Base-by-base conservation (phyloP, 2,797 vertebrate species). In the Momotus momota region DNA sequence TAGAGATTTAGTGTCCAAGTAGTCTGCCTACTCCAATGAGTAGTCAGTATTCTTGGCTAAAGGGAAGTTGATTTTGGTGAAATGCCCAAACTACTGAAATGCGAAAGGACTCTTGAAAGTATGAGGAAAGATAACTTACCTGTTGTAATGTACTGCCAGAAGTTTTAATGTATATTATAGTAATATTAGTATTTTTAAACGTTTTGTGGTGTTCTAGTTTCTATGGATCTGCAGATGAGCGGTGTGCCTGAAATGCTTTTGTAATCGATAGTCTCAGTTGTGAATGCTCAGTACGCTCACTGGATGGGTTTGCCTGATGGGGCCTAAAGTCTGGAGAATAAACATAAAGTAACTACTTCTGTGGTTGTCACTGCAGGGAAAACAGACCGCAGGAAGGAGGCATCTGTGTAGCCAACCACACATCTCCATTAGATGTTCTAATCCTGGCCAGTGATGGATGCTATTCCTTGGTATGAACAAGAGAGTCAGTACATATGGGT, bases 381-480 rank as follows among this genome's bases (percentile, higher is more conserved):
- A 88, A 97, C 58, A 95, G 87, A 75, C 96, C 90, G 0, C 85
- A 17, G 73, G 13, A 58, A 86, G 96, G 92, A 83, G 83, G 94
- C 51, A 97, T 97, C 66, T 96, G 95, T 54, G 96, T 97, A 55
- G 92, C 95, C 62, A 97, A 97, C 66, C 93, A 97, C 73, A 96
- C 96, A 0, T 81, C 95, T 79, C 96, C 95, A 13, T 2, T 97
- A 27, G 96, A 96, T 88, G 96, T 95, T 54, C n/a, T 97, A 54
- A 95, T 96, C 70, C 92, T 97, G 70, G 26, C 73, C 64, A 95
- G 77, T 51, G 96, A 97, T 55, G 51, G 92, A 84, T 95, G 90
- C 41, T 97, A 96, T 72, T 96, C 95, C 35, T 88, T 95, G 95
- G 96, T 96, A 97, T 58, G 96, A 92, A 40, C 54, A 48, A 35